Base-by-base conservation (phyloP, 2,113 vertebrate genomes). In the Ceratotherium simum region DNA sequence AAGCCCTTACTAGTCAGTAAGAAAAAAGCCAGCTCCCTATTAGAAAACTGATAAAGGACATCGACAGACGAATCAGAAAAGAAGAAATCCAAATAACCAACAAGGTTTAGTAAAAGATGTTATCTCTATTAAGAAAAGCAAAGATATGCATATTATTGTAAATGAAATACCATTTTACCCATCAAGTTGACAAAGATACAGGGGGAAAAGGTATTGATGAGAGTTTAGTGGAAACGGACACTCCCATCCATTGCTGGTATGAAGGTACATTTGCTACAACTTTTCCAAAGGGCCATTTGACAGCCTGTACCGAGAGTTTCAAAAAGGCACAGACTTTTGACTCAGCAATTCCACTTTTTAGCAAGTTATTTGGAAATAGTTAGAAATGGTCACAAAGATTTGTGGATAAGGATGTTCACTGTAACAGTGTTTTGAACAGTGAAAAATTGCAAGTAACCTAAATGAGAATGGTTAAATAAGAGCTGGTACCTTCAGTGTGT, bases 21-120 rank as follows among this genome's bases (percentile, higher is more conserved):
- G 70, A 25, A 72, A 69, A 78, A 91, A 91, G 14, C 20, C 51
- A 83, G 36, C 6, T 33, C 6, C 33, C 56, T 75, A 65, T 67
- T 46, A 93, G 36, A 95, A 95, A 95, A 85, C 48, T 93, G 60
- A 81, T 23, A 21, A 89, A 72, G 29, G 33, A 84, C 14, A 56
- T 29, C 14, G 58, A 84, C 20, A 69, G 23, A 23, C 23, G 54
- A 54, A 51, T 75, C 27, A 85, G 70, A 76, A 82, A 75, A 91
- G 46, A 25, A 91, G 29, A 87, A 67, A 87, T 80, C 16, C 58
- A 90, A 81, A 72, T 60, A 60, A 51, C 31, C 69, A 64, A 5
- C 81, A 90, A 75, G 1, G 6, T 60, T 39, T 46, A 73, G 8
- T 79, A 73, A 85, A 94, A 78, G 27, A 29, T n/a, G 42, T 87